Evolutionary conservation across 2,113 vertebrate species (phyloP).

Genomic region (Burhinus bistriatus): DNA sequence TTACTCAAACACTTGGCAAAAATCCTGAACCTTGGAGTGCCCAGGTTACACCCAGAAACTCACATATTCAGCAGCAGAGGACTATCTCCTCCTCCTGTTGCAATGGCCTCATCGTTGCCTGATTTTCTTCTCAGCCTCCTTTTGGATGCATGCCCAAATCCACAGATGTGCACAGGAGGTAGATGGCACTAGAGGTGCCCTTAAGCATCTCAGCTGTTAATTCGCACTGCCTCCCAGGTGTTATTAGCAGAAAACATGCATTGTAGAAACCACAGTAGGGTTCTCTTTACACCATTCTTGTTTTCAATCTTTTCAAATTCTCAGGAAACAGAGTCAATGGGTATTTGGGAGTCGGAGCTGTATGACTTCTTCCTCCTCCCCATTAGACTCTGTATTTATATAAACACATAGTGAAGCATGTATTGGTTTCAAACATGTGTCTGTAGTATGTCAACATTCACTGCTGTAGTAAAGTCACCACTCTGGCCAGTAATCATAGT

Average conservation of each 20-base stretch:
- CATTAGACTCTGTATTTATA: not conserved
- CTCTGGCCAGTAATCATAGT: not conserved
- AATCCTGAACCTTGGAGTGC: not conserved
- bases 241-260: conserved; percentile 56
- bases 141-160: conserved; percentile 72
- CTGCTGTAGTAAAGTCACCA: not conserved
- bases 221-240: conserved; percentile 48
- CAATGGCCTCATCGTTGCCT: conserved; percentile 51
- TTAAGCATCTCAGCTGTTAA: conserved; percentile 72
- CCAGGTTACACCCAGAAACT: conserved; percentile 47
- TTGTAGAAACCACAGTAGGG: conserved; percentile 45
- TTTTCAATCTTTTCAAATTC: conserved; percentile 42
- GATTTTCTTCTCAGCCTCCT: conserved; percentile 67
- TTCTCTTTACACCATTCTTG: conserved; percentile 20
- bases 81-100: conserved; percentile 40
- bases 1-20: conserved; percentile 13
- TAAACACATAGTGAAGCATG: not conserved
- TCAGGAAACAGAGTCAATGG: conserved; percentile 3
- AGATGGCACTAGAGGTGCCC: conserved; percentile 72
- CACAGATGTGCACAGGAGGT: conserved; percentile 75
- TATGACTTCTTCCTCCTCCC: not conserved
- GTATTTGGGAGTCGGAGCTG: not conserved
- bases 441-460: not conserved
- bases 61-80: conserved; percentile 34
- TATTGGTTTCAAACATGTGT: not conserved